These are phyloP conservation scores for Mylabris phalerata DNA, from an alignment of 1,140 invertebrate genomes.

Conservation along the genomic window DNA sequence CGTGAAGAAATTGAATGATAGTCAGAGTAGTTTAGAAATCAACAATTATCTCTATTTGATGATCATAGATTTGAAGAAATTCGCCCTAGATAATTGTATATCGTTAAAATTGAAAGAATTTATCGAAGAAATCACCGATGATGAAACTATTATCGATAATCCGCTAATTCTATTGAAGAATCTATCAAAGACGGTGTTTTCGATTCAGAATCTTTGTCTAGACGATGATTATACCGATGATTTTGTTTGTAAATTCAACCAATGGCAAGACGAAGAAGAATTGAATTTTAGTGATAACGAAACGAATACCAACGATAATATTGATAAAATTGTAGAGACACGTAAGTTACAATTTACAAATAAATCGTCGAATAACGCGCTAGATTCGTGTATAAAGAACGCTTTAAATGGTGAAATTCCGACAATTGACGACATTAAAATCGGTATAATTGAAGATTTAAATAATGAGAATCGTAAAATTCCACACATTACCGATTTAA, in stretches of 20 bases:
- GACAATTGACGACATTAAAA: slow-evolving; percentile 16
- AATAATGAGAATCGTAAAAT: slow-evolving; percentile 20
- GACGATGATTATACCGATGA: no score
- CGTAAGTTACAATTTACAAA: background rate
- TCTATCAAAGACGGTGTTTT: slow-evolving; percentile 2
- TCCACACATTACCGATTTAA: slow-evolving; percentile 29
- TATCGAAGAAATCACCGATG: background rate
- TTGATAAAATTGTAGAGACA: background rate
- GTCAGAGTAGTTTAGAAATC: slow-evolving; percentile 1
- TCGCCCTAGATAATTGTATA: background rate
- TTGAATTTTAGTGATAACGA: no score
- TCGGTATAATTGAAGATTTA: slow-evolving; percentile 14
- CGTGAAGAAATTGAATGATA: slow-evolving; percentile 6
- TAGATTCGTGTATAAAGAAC: background rate
- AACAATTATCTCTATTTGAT: slow-evolving; percentile 6
- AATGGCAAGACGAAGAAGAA: no score
- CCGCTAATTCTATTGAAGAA: background rate
- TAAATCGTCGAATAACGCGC: no score
- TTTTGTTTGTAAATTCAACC: no score
- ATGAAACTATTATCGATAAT: background rate
- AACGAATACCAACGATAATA: no score
- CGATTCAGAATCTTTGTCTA: background rate
- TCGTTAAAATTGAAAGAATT: background rate
- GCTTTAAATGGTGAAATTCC: slow-evolving; percentile 19
- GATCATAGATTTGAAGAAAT: slow-evolving; percentile 8